Base-by-base conservation (phyloP, 2,797 vertebrate species). In the Dicrostonyx torquatus region DNA sequence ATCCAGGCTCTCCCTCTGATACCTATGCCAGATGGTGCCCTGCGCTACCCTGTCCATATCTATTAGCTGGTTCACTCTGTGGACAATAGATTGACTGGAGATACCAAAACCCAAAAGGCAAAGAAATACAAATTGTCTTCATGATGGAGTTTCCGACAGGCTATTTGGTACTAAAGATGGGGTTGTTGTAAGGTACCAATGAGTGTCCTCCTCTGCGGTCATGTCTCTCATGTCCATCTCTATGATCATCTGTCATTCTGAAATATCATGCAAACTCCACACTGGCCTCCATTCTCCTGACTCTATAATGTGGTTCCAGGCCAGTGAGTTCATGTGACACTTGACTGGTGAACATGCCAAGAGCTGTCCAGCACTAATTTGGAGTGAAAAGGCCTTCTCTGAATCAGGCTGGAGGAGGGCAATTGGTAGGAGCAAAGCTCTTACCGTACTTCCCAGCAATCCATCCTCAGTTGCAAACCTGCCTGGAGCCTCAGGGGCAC, bases 21-120 rank as follows among this genome's bases (percentile, higher is more conserved):
- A 24, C 7, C 43, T 62, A 17, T 0, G 0, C 15, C 11, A 8
- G n/a, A 58, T 34, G 4, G 24, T 24, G 2, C 17, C 13, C 48
- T 34, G 2, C 40, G 66, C 45, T 14, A 13, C 15, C 20, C 37
- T 31, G 2, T 37, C 68, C 29, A 3, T 9, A 3, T 29, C 12
- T 13, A 0, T 4, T 22, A 66, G 14, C 72, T n/a, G 9, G 0
- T n/a, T 50, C 18, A 29, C 31, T 93, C 87, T 29, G 1, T 17
- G 48, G 62, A 50, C 43, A 48, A 66, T 9, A 86, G 68, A 86
- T 18, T 22, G 6, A 10, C 43, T 31, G 2, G 37, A 31, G 66
- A 48, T n/a, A 79, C 20, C 24, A 50, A 91, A 26, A 73, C 15
- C 31, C 20, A 2, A n/a, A 87, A 43, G 43, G 5, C 37, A 12